These are phyloP conservation scores for Terrapene triunguis DNA, from an alignment of 2,113 vertebrate species.

Conservation along the genomic window DNA sequence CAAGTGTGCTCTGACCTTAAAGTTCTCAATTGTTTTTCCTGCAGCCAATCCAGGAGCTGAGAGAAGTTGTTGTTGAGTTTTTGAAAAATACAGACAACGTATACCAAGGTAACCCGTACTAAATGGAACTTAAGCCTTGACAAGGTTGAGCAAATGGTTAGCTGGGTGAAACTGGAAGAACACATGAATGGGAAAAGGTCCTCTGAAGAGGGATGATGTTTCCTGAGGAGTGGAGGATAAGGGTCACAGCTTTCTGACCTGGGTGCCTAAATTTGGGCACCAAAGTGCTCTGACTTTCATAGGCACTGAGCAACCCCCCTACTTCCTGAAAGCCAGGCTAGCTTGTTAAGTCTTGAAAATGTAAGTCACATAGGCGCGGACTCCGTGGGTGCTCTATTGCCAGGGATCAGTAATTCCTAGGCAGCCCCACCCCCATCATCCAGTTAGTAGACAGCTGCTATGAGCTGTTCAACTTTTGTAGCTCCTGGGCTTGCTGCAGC, in stretches of 20 bases:
- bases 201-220: not conserved
- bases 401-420: no score
- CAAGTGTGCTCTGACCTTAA: not conserved
- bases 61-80: conserved; percentile 62
- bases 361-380: not conserved
- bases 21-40: conserved; percentile 9
- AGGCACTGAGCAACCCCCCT: not conserved
- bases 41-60: conserved; percentile 78
- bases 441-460: no score
- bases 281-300: not conserved
- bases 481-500: no score
- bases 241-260: not conserved
- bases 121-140: fast-evolving
- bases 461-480: no score
- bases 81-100: conserved; percentile 53
- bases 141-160: not conserved
- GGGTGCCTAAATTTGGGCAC: not conserved
- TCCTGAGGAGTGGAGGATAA: not conserved
- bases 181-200: not conserved
- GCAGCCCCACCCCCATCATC: no score
- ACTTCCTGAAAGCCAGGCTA: not conserved
- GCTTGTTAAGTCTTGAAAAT: not conserved
- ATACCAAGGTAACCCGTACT: conserved; percentile 40
- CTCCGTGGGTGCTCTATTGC: no score
- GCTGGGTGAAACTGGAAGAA: not conserved